Conservation (phyloP, 2,888 invertebrate genomes). For the Carterocephalus palaemon region DNA sequence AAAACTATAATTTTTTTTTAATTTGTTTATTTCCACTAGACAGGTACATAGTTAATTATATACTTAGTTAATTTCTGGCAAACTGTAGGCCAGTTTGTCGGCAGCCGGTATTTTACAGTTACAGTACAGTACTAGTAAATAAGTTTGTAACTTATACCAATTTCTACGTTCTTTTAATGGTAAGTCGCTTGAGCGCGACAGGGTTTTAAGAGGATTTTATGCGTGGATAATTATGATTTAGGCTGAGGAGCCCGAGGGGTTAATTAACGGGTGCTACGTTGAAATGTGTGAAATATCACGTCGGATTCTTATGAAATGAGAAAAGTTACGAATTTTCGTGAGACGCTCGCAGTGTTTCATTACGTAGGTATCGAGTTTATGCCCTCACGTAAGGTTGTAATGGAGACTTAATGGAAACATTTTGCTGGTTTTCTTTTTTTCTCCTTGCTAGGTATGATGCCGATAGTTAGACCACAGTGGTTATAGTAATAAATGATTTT, state of each 20-base stretch:
- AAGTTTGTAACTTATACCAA: constrained; percentile 23
- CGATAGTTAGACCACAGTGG: no score
- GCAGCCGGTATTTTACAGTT: background rate
- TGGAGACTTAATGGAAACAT: no score
- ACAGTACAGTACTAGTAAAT: background rate
- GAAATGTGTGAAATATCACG: constrained; percentile 7
- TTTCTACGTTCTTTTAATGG: constrained; percentile 26
- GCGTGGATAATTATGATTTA: constrained; percentile 32
- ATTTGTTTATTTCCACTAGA: no score
- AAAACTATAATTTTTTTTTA: no score
- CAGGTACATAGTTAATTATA: no score
- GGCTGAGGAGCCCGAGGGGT: constrained; percentile 29
- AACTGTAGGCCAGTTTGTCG: no score
- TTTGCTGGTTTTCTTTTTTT: no score
- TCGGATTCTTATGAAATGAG: constrained; percentile 1
- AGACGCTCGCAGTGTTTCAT: no score
- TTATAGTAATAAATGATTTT: no score
- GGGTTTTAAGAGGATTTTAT: constrained; percentile 30
- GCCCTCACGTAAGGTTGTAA: no score
- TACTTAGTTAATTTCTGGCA: background rate
- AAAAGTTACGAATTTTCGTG: constrained; percentile 1
- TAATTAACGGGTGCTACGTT: constrained; percentile 32
- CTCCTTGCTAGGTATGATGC: no score
- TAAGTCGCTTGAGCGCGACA: constrained; percentile 29
- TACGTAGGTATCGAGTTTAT: no score